Evolutionary conservation across 1,140 invertebrate species (phyloP).

Genomic region (Pogonus chalceus): DNA sequence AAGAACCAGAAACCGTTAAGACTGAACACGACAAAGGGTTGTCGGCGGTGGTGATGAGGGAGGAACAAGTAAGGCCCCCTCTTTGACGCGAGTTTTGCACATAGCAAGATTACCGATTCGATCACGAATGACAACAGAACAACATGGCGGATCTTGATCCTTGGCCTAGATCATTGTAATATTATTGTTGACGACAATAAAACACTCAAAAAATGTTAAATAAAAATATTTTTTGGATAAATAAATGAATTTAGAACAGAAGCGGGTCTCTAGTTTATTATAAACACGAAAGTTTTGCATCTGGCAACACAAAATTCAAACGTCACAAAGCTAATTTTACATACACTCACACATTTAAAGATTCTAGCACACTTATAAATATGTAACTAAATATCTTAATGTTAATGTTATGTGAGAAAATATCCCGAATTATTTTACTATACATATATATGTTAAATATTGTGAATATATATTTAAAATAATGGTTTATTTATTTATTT

Average conservation of each 20-base stretch:
- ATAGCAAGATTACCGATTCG: neutral
- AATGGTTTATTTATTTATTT: no score
- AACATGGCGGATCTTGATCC: conserved; percentile 4
- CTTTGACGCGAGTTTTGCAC: neutral
- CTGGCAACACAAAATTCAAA: neutral
- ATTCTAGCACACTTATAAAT: neutral
- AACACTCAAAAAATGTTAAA: no score
- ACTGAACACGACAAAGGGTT: conserved; percentile 2
- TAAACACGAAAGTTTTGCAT: no score
- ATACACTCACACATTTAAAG: neutral
- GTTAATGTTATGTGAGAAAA: no score
- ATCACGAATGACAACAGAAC: no score
- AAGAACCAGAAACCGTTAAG: neutral
- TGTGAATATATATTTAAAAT: no score
- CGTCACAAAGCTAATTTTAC: conserved; percentile 5
- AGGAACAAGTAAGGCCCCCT: neutral
- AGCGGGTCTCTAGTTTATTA: no score
- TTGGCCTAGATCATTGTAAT: neutral
- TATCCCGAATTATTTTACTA: no score
- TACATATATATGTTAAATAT: no score
- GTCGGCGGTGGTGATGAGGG: neutral
- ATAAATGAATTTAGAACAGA: no score
- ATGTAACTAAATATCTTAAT: no score
- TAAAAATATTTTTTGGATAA: no score
- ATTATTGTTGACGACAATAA: neutral